Conservation (phyloP, 2,888 invertebrate genomes). For the Nomada goodeniana region DNA sequence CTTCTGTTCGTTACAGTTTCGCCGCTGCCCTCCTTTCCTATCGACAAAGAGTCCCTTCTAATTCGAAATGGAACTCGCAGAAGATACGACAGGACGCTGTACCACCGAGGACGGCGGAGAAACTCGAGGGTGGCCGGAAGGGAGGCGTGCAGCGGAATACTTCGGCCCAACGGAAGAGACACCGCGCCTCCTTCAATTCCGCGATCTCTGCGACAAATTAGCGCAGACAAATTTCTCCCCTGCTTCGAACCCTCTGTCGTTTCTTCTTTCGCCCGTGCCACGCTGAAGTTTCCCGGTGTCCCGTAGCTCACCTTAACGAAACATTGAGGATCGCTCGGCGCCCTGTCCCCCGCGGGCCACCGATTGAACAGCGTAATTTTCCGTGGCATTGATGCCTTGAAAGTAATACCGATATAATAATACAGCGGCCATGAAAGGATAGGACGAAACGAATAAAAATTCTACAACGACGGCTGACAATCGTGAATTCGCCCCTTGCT, state of each 20-base stretch:
- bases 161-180: slow-evolving; percentile 76
- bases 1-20: not conserved
- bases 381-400: not conserved
- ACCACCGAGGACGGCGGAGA: slow-evolving; percentile 54
- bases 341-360: not conserved
- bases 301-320: slow-evolving; percentile 45
- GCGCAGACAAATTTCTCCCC: slow-evolving; percentile 79
- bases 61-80: slow-evolving; percentile 69
- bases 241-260: slow-evolving; percentile 62
- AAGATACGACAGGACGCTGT: slow-evolving; percentile 71
- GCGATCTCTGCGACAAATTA: slow-evolving; percentile 80
- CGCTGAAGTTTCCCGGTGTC: slow-evolving; percentile 60
- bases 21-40: slow-evolving; percentile 35
- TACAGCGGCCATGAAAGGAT: slow-evolving; percentile 36
- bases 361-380: slow-evolving; percentile 51
- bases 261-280: slow-evolving; percentile 52
- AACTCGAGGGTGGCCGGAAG: slow-evolving; percentile 57
- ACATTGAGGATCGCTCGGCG: slow-evolving; percentile 8
- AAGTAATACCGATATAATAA: not conserved
- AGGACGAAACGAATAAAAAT: slow-evolving; percentile 78
- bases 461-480: slow-evolving; percentile 77
- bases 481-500: slow-evolving; percentile 72
- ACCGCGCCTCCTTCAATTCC: slow-evolving; percentile 77
- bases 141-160: slow-evolving; percentile 72
- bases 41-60: slow-evolving; percentile 67